Conservation (phyloP, 2,797 vertebrate genomes). For the Chiroxiphia lanceolata region DNA sequence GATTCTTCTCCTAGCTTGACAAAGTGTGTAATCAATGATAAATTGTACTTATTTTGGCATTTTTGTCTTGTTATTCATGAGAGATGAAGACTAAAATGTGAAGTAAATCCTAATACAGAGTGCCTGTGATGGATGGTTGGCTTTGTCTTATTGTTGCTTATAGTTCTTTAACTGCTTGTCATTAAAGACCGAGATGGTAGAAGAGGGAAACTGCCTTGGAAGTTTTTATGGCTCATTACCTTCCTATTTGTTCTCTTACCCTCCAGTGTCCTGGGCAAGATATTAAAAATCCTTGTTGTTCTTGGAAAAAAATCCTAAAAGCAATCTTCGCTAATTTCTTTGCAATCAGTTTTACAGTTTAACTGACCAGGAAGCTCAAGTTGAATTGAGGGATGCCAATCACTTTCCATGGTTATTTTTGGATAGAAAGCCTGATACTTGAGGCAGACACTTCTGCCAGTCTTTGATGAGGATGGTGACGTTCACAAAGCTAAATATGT, state of each 20-base stretch:
- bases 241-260: slow-evolving; percentile 9
- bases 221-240: slow-evolving; percentile 28
- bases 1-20: neutral
- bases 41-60: neutral
- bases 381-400: neutral
- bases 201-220: neutral
- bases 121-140: neutral
- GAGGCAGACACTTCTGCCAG: slow-evolving; percentile 22
- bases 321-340: neutral
- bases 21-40: neutral
- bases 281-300: neutral
- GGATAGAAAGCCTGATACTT: neutral
- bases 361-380: neutral
- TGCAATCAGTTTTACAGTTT: neutral
- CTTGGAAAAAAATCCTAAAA: neutral
- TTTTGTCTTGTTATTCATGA: neutral
- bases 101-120: neutral
- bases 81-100: neutral
- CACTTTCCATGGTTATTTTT: neutral
- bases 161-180: slow-evolving; percentile 7
- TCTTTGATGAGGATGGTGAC: slow-evolving; percentile 18
- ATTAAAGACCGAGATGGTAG: slow-evolving; percentile 5
- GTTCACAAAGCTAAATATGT: neutral
- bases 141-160: slow-evolving; percentile 23
- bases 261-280: neutral